Evolutionary conservation across 2,888 invertebrate species (phyloP), one percentile per base, ranked within the genome.

Genomic region (Carpatolechia fugitivella): DNA sequence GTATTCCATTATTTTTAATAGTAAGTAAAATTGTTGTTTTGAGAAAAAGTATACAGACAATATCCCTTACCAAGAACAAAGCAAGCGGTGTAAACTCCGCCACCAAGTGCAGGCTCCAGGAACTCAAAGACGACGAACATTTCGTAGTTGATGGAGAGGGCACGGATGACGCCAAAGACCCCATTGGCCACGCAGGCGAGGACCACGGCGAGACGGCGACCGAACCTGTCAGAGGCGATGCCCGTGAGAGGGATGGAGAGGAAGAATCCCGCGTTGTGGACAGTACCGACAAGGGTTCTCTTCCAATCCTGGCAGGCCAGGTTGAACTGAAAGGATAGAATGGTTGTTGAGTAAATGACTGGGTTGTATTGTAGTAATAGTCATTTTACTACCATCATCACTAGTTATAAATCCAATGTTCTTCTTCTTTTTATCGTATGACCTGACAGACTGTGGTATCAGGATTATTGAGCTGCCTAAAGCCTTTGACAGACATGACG

Each of bases 231-330:
- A 0, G 95, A 95, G 51, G 95, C 80, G 13, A 93, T 84, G 1
- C 95, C 95, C 0, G 94, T 92, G 10, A 95, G 81, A 0, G 94
- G 94, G 48, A 95, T 91, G 14, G 95, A 94, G 61, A 95, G 79
- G 77, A 95, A 94, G 79, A 94, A 94, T 11, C 95, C 95, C 16
- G 94, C 85, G 69, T 94, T 95, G 76, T 95, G 94, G 11, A 95
- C 90, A 1, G 95, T 95, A 0, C 95, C 95, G 3, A 95, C 93
- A 50, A 95, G 72, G 0, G 95, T 92, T 6, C 95, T 83, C 82
- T 94, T 95, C 95, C 95, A 95, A 64, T 93, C 91, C 58, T 93
- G 91, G 64, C 94, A 95, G 57, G 91, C 92, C 14, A 95, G 84
- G 68, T 91, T 80, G 77, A 93, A 94, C 94, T 95, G 82, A 4